Base-by-base conservation (phyloP, 2,797 vertebrate genomes). In the Cephalopachus bancanus region DNA sequence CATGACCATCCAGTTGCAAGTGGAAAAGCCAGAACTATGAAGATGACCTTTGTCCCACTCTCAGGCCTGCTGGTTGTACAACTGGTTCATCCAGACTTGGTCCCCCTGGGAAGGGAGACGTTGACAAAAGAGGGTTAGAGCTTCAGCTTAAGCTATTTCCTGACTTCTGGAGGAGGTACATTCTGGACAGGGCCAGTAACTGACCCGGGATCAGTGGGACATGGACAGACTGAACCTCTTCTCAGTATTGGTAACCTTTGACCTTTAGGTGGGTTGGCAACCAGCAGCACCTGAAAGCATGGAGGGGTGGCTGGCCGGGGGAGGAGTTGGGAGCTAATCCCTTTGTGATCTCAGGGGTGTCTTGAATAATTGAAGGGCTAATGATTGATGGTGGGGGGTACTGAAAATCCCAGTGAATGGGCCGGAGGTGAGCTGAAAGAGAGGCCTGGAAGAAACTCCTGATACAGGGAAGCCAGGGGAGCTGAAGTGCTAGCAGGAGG, bases 311-410 rank as follows among this genome's bases (percentile, higher is more conserved):
- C 62, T 85, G 53, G 20, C 51, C 20, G 33, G 55, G n/a, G 65
- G 67, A 96, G 49, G 74, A 44, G 84, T 2, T 93, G 49, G 60
- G 51, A 93, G 26, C 79, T 75, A 71, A 89, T 92, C 15, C n/a
- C 49, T 67, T 84, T 85, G 44, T 67, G 49, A 92, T 51, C 10
- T 69, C 28, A 76, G 26, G n/a, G 88, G 26, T 69, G 20, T 93
- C 78, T 83, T 89, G 28, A 96, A 71, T 55, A 92, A 69, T 30
- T 91, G 17, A 62, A 94, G 20, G 19, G 83, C 93, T 49, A 72
- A 51, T n/a, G 83, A 81, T 49, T 79, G 83, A 86, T 37, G 33
- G 37, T 64, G 75, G 19, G 30, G 15, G 33, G 16, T 71, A 55
- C 1, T 88, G 93, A 94, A 94, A 95, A 93, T 79, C 76, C 44